Evolutionary conservation across 35 echinoderm and acorn worm species (phyloP), one percentile per base, ranked within the genome.

Genomic region (Diadema setosum): DNA sequence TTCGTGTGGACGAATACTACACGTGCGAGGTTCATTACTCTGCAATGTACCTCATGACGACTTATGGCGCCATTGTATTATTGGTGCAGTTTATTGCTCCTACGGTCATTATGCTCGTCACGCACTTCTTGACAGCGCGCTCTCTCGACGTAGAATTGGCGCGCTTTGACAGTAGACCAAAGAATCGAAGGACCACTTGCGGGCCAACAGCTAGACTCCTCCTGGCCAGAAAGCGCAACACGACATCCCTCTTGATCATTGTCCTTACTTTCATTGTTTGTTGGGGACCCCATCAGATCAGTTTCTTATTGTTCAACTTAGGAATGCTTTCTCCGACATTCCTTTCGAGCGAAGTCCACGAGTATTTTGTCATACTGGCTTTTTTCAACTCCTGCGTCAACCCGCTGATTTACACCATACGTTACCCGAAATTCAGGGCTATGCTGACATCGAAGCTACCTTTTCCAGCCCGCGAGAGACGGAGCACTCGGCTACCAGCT

Each of bases 211-310:
- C 14, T 3, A 18, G 69, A 0, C 31, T 80, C 20, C 31, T 88
- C 2, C 7, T 12, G 58, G 67, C 69, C 16, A 41, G 73, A 18
- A 67, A 74, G 8, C 34, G 60, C 24, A 36, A 80, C 3, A 30
- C 81, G 3, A 42, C 56, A 82, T 56, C 56, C 29, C n/a, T 88
- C 5, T 80, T 88, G 31, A 80, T 88, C 20, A 48, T 88, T 36
- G 86, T 88, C 5, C 32, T 81, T 8, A 80, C 69, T 2, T 88
- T 88, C 46, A 80, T 49, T 5, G 4, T 88, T 8, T 80, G 86
- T 35, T 88, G 86, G 86, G 33, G 69, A 8, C 69, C 73, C 4
- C 46, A 88, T 75, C 86, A 88, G 35, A 29, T 88, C 30, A 46
- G 42, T n/a, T n/a, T n/a, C n/a, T n/a, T n/a, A n/a, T n/a, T n/a